Conservation (phyloP, 2,888 invertebrate species). For the Omphaloscelis lunosa region DNA sequence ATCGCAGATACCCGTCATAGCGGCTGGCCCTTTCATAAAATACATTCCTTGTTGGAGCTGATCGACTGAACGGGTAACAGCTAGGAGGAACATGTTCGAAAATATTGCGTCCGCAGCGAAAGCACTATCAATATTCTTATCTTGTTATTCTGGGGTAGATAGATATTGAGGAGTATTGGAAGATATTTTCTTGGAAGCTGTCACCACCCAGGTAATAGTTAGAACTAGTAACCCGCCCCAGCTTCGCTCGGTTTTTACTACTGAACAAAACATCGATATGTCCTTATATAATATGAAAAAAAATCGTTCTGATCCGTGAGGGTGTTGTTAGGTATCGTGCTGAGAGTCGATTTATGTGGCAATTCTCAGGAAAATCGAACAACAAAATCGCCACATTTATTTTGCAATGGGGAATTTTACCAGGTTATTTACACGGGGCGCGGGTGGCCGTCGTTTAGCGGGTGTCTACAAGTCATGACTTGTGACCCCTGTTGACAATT, state of each 20-base stretch:
- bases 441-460: too few species aligned
- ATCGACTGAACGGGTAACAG: conserved; percentile 34
- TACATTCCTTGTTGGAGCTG: conserved; percentile 30
- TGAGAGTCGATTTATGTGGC: too few species aligned
- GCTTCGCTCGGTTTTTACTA: too few species aligned
- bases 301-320: too few species aligned
- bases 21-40: conserved; percentile 50
- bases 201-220: neutral
- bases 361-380: too few species aligned
- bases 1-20: conserved; percentile 23
- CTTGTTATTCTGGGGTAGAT: conserved; percentile 42
- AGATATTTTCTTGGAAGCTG: conserved; percentile 1
- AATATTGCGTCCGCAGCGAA: conserved; percentile 46
- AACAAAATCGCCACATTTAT: too few species aligned
- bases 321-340: too few species aligned
- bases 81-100: conserved; percentile 22
- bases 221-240: neutral
- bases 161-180: conserved; percentile 5
- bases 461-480: too few species aligned
- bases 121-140: conserved; percentile 50
- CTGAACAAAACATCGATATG: neutral
- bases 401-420: too few species aligned
- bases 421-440: too few species aligned
- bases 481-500: too few species aligned
- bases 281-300: too few species aligned